Evolutionary conservation across 2,888 invertebrate species (phyloP), one percentile per base, ranked within the genome.

Genomic region (Caenorhabditis macrosperma): DNA sequence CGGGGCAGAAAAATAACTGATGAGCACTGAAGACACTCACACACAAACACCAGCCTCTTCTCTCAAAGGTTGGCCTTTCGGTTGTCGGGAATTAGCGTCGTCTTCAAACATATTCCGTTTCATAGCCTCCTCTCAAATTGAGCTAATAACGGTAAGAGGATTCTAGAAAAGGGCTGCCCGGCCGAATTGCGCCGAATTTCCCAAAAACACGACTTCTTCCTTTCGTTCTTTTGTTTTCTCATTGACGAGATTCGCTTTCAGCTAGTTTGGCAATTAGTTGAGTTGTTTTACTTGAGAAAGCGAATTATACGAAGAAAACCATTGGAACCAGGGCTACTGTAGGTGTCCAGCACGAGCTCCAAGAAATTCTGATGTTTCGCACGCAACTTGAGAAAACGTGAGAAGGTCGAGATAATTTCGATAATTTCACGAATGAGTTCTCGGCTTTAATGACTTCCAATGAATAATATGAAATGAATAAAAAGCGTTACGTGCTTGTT

Each of bases 1-100:
- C 50, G 24, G 28, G 48, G 48, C 54, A 46, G 74, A 74, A 74
- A 64, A 74, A 74, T 59, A 64, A 64, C 74, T 74, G 74, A 74
- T 66, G 74, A 57, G 59, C 71, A 57, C 26, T 12, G 38, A 28
- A 41, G 26, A 54, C 22, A 63, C 33, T 57, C 35, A 60, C 61
- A 55, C 63, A 48, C 50, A 33, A 22, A 71, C 61, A 61, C 30
- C 48, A 35, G 15, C 22, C 48, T n/a, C 50, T 38, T 55, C 44
- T 44, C 44, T n/a, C 44, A 44, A 44, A 44, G 44, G 44, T 44
- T 44, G 44, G 44, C 41, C 15, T n/a, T 28, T n/a, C 30, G 52
- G 2, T 28, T 1, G 44, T 17, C 17, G 26, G n/a, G 33, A 57
- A 57, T 57, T 57, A 38, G 57, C 57, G 15, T 57, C 57, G 52